These are phyloP conservation scores for Campylomormyrus tamandua DNA, from an alignment of 2,113 vertebrate species.

Conservation along the genomic window DNA sequence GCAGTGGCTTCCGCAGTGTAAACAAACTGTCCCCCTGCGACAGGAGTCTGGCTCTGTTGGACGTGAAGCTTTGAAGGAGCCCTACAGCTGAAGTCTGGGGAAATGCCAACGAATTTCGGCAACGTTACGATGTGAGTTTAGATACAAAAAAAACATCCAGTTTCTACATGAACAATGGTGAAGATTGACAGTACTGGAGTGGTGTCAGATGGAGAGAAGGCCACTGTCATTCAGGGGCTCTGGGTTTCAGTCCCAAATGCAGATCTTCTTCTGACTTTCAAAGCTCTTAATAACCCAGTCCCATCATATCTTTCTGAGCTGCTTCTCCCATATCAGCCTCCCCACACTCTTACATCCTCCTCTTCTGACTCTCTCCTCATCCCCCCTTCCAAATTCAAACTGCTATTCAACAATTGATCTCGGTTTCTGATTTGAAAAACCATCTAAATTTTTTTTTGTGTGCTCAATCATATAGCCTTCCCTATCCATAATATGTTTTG, in stretches of 20 bases:
- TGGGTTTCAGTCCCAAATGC: not conserved
- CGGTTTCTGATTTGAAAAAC: not conserved
- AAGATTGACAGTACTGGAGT: not conserved
- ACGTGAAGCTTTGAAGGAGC: constrained; percentile 33
- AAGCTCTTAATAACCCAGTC: not conserved
- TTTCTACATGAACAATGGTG: not conserved
- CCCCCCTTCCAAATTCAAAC: not conserved
- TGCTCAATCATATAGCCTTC: not conserved
- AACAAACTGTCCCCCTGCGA: constrained; percentile 21
- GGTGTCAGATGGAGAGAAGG: not conserved
- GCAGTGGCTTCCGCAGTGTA: constrained; percentile 37
- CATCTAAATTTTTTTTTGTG: not conserved
- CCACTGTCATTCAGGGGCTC: not conserved
- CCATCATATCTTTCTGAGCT: not conserved
- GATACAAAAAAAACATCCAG: not conserved
- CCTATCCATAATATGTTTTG: not conserved
- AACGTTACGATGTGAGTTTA: not conserved
- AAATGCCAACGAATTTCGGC: not conserved
- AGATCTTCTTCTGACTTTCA: not conserved
- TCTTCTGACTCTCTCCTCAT: not conserved
- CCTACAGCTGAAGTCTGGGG: not conserved
- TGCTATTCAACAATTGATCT: not conserved
- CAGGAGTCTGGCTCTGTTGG: not conserved
- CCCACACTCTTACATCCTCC: not conserved
- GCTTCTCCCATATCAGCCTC: not conserved